phyloP scores from a whole-genome alignment of 2,797 vertebrate species.

The Rhinogobio ventralis region DNA sequence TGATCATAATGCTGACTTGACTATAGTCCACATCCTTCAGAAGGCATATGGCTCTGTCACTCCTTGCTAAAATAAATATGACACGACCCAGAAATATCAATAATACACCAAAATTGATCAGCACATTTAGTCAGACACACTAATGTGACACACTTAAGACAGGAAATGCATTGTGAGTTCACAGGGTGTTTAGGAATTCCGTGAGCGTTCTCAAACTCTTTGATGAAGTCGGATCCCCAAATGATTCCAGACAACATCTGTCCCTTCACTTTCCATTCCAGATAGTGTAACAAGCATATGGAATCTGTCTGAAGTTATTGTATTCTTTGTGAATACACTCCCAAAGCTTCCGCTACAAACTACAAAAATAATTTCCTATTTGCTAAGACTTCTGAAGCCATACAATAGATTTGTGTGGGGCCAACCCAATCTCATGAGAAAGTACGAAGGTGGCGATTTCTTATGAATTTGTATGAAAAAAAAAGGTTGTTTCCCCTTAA shows the following conservation, averaged over 20 bases:
- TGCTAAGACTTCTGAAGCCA: neutral
- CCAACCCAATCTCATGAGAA: too few relatives aligned
- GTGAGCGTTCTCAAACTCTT: slow-evolving; percentile 72
- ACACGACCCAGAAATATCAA: slow-evolving; percentile 56
- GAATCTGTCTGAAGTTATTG: slow-evolving; percentile 74
- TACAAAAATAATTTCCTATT: neutral
- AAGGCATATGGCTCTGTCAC: slow-evolving; percentile 8
- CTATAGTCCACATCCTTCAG: slow-evolving; percentile 27
- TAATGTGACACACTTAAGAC: slow-evolving; percentile 30
- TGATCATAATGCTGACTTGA: slow-evolving; percentile 20
- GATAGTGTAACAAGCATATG: slow-evolving; percentile 70
- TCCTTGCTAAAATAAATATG: slow-evolving; percentile 35
- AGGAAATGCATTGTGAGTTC: slow-evolving; percentile 35
- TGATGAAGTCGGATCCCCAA: slow-evolving; percentile 73
- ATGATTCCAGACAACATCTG: slow-evolving; percentile 77
- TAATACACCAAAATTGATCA: slow-evolving; percentile 25
- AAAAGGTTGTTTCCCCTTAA: too few relatives aligned
- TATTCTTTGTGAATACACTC: slow-evolving; percentile 66
- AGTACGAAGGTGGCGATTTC: too few relatives aligned
- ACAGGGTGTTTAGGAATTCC: slow-evolving; percentile 49
- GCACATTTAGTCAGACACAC: slow-evolving; percentile 30
- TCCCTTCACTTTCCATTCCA: slow-evolving; percentile 77
- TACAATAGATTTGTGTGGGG: neutral
- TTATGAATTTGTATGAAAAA: too few relatives aligned
- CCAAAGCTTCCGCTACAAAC: slow-evolving; percentile 54